Conservation (phyloP, 2,888 invertebrate genomes). For the Folsomia manolachei region DNA sequence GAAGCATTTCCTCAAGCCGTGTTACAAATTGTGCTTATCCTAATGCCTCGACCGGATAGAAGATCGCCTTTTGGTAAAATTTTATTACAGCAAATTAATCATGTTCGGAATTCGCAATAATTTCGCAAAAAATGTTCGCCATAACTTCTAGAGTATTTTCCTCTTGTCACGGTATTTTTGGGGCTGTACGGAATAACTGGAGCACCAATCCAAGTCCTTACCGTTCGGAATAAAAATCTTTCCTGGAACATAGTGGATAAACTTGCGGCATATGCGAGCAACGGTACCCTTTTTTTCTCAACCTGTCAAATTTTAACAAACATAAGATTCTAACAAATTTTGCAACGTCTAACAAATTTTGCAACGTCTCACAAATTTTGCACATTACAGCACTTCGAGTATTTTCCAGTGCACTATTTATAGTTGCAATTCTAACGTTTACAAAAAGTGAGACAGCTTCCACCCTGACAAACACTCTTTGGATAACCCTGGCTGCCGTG, state of each 20-base stretch:
- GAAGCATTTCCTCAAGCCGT: slow-evolving; percentile 26
- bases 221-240: neutral
- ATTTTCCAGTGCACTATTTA: slow-evolving; percentile 15
- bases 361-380: neutral
- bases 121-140: no score
- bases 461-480: neutral
- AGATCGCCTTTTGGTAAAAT: neutral
- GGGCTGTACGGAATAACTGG: slow-evolving; percentile 17
- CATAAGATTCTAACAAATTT: neutral
- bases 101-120: no score
- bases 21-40: slow-evolving; percentile 15
- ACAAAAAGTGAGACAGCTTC: neutral
- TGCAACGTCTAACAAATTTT: no score
- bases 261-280: slow-evolving; percentile 18
- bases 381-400: slow-evolving; percentile 21
- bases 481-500: neutral
- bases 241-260: neutral
- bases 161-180: slow-evolving; percentile 7
- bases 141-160: slow-evolving; percentile 20
- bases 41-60: neutral
- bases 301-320: no score
- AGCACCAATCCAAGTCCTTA: slow-evolving; percentile 18
- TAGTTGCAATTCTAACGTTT: slow-evolving; percentile 2
- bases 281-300: slow-evolving; percentile 1
- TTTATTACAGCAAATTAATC: neutral